Base-by-base conservation (phyloP, 1,140 invertebrate genomes). In the Drosophila arawakana region DNA sequence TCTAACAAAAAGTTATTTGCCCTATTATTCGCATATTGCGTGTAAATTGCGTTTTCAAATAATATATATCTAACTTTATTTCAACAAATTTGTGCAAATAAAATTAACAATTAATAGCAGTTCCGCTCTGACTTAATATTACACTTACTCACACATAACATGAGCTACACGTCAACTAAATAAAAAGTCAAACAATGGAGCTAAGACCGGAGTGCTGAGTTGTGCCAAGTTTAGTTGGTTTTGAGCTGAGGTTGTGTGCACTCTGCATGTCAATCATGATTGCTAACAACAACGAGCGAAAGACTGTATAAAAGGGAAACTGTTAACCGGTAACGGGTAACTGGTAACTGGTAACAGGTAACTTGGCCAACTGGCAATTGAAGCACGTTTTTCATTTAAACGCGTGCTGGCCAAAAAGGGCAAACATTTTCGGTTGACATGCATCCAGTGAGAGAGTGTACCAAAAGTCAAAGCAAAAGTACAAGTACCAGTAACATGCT, bases 361-460 rank as follows among this genome's bases (percentile, higher is more conserved):
- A 41, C 70, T 68, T 57, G 15, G n/a, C 37, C 39, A 50, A 18
- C 69, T 74, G 70, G 76, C 65, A 44, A 61, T 18, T 43, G 67
- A 49, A 80, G 77, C 84, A 89, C 84, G 84, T 89, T 84, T 78
- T 88, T 75, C 84, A 83, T 88, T 89, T 80, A 80, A 78, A 68
- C 77, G 63, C 78, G 66, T 63, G 60, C 61, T 77, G 65, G 50
- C 69, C 76, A 59, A 82, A 73, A 57, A 68, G 72, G 70, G 59
- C 49, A 60, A 74, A 78, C 77, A 89, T 68, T 62, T 63, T 44
- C 60, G 63, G 68, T 89, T 88, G 80, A 84, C 74, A 89, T 80
- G 79, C 76, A 89, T 78, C 76, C 4, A 30, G 25, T 30, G 60
- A 79, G 63, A 77, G 57, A 73, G 80, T 79, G 41, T 30, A 13